These are phyloP conservation scores for Megamerina dolium DNA, from an alignment of 2,888 invertebrate genomes.

Conservation along the genomic window DNA sequence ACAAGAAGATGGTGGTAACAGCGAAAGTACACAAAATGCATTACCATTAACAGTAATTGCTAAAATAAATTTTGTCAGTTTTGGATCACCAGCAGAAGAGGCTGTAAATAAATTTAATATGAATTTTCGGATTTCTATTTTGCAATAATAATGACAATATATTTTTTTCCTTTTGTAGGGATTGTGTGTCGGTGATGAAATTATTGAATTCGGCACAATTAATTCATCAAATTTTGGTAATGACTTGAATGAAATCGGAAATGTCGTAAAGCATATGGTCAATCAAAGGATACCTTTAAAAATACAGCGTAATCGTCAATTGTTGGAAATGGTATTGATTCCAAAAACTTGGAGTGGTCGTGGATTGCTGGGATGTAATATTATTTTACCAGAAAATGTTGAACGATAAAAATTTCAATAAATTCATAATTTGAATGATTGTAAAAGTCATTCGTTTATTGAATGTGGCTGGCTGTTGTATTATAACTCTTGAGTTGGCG, in stretches of 20 bases:
- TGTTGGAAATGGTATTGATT: conserved; percentile 56
- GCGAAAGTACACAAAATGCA: not conserved
- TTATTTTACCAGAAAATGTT: conserved; percentile 46
- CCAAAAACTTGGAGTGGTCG: conserved; percentile 74
- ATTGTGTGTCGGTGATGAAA: conserved; percentile 60
- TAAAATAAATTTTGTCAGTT: conserved; percentile 64
- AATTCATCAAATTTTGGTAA: conserved; percentile 64
- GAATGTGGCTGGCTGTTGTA: too few relatives aligned
- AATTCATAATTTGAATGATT: too few relatives aligned
- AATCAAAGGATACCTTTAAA: conserved; percentile 53
- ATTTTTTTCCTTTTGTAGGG: conserved; percentile 54
- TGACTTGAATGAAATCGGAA: conserved; percentile 61
- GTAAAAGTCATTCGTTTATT: too few relatives aligned
- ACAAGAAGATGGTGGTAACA: conserved; percentile 12
- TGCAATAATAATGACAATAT: not conserved
- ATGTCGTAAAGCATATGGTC: conserved; percentile 60
- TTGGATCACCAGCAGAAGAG: conserved; percentile 75
- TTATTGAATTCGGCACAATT: conserved; percentile 73
- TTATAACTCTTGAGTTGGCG: too few relatives aligned
- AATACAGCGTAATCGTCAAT: conserved; percentile 52
- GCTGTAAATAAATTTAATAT: conserved; percentile 59
- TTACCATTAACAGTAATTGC: conserved; percentile 55
- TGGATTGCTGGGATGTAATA: conserved; percentile 70
- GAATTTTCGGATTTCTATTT: too few relatives aligned
- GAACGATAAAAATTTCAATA: conserved; percentile 16